phyloP scores from a whole-genome alignment of 2,113 vertebrate genomes.

The Serilophus lunatus region DNA sequence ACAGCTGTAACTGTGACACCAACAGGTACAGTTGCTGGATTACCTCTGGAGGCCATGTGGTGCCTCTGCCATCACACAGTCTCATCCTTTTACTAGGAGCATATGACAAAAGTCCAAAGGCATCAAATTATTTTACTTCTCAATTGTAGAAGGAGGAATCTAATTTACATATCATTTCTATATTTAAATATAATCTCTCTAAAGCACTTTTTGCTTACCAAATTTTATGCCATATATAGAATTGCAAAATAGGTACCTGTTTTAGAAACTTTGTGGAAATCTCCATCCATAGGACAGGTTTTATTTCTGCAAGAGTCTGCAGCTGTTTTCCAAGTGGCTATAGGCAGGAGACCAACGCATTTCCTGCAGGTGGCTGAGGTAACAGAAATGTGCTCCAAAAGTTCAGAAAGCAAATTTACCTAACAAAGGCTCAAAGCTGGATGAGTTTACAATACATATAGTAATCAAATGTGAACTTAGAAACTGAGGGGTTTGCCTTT shows the following conservation, averaged over 20 bases:
- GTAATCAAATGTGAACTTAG: not conserved
- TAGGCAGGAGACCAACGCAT: not conserved
- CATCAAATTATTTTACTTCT: not conserved
- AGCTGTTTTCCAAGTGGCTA: not conserved
- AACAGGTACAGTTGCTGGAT: not conserved
- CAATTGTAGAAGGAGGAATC: not conserved
- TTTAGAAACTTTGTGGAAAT: not conserved
- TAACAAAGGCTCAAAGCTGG: not conserved
- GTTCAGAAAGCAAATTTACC: not conserved
- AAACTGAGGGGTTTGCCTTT: not conserved
- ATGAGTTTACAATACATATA: not conserved
- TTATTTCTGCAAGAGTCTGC: not conserved
- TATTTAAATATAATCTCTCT: not conserved
- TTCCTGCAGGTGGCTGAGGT: not conserved
- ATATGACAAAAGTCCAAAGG: not conserved
- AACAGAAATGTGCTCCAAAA: not conserved
- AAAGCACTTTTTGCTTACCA: conserved; percentile 26
- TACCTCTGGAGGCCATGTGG: not conserved
- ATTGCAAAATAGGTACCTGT: not conserved
- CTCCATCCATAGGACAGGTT: not conserved
- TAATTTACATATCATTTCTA: not conserved
- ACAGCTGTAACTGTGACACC: not conserved
- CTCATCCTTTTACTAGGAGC: not conserved
- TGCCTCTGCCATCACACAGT: not conserved
- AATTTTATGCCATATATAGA: not conserved